Evolutionary conservation across 2,113 vertebrate genomes (phyloP).

Genomic region (Cochlearius cochlearius): DNA sequence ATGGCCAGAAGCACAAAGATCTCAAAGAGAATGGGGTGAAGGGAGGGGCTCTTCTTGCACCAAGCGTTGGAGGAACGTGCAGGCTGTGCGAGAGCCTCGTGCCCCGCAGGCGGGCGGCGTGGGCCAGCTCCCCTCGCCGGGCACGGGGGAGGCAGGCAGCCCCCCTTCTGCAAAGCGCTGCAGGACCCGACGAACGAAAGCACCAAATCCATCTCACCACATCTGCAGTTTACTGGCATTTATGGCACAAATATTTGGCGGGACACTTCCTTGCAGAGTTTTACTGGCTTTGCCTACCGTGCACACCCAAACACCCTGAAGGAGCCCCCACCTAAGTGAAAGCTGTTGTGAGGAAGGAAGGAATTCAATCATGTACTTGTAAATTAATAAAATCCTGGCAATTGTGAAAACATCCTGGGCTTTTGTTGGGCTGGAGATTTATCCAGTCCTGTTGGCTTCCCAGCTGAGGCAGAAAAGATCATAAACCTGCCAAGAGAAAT

Average conservation of each 20-base stretch:
- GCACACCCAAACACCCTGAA: not conserved
- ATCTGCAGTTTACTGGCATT: not conserved
- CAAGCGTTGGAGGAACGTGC: not conserved
- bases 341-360: not conserved
- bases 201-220: not conserved
- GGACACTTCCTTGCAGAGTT: not conserved
- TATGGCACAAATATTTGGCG: not conserved
- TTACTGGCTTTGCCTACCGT: not conserved
- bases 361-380: not conserved
- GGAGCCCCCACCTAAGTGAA: not conserved
- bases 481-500: slow-evolving; percentile 37
- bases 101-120: not conserved
- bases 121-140: not conserved
- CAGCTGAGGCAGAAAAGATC: slow-evolving; percentile 36
- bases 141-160: not conserved
- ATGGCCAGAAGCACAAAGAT: not conserved
- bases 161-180: not conserved
- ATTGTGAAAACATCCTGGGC: slow-evolving; percentile 4
- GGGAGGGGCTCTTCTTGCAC: not conserved
- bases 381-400: slow-evolving; percentile 33
- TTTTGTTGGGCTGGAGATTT: slow-evolving; percentile 36
- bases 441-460: slow-evolving; percentile 32
- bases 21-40: not conserved
- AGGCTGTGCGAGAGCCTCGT: not conserved
- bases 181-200: not conserved